A percentile compares a stretch with the other conserved stretches of the same genome.
Conservation (phyloP, 2,888 invertebrate species). For the Drosophila tanythrix region DNA sequence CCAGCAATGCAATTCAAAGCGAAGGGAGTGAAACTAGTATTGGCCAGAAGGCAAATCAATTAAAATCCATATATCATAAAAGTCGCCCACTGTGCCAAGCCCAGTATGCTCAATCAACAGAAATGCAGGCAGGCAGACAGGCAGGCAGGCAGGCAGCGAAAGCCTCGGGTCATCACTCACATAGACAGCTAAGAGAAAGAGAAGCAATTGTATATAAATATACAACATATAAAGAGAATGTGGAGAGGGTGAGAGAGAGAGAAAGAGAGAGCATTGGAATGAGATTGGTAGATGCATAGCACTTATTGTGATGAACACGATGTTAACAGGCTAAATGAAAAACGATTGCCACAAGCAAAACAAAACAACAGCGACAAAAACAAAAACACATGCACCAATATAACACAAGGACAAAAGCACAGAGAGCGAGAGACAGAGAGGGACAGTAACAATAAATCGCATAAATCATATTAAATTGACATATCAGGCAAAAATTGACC, state of each 20-base stretch:
- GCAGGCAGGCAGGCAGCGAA: slow-evolving; percentile 37
- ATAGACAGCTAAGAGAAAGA: slow-evolving; percentile 30
- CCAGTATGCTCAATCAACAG: slow-evolving; percentile 68
- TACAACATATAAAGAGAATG: background rate
- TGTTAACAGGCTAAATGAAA: slow-evolving; percentile 79
- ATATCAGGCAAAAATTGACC: slow-evolving; percentile 77
- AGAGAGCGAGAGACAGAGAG: slow-evolving; percentile 16
- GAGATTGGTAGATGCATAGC: slow-evolving; percentile 43
- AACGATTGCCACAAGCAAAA: slow-evolving; percentile 73
- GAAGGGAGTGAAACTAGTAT: background rate
- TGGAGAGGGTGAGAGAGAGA: slow-evolving; percentile 2
- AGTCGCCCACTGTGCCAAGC: slow-evolving; percentile 46
- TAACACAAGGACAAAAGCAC: slow-evolving; percentile 13
- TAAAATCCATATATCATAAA: slow-evolving; percentile 65
- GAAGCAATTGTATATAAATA: slow-evolving; percentile 20
- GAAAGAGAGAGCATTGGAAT: slow-evolving; percentile 3
- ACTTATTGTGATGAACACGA: slow-evolving; percentile 78
- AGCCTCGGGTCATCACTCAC: slow-evolving; percentile 76
- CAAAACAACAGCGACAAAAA: slow-evolving; percentile 15
- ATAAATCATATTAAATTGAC: slow-evolving; percentile 80
- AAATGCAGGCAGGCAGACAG: slow-evolving; percentile 25
- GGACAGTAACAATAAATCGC: slow-evolving; percentile 74
- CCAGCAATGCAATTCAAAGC: slow-evolving; percentile 31
- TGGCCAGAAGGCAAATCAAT: slow-evolving; percentile 65
- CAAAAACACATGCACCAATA: slow-evolving; percentile 31